Evolutionary conservation across 2,797 vertebrate species (phyloP), one percentile per base, ranked within the genome.

Genomic region (Mus spretus): DNA sequence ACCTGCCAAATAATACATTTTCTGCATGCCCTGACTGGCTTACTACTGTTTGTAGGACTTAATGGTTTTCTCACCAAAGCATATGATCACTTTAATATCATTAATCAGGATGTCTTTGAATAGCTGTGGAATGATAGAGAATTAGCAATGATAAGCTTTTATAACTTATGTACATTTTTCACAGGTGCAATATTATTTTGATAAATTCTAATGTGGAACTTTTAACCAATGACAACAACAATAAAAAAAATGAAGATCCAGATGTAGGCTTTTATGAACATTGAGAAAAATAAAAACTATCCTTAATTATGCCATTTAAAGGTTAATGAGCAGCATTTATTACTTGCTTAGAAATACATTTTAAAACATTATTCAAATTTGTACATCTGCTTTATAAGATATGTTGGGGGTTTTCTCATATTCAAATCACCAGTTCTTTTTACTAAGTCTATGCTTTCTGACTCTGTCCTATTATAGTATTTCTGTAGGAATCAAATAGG

Each of bases 261-360:
- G 89, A 96, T 96, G 96, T 95, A 70, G 19, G 31, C 70, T 97
- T 97, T 92, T 55, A 95, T 22, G 90, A 86, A 26, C 72, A 91
- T 19, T 91, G 74, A 50, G 53, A 72, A 87, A 93, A 90, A 89
- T 61, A 87, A 77, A 61, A 55, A 78, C 19, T 96, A 12, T 4
- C 15, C 20, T 96, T 95, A 93, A 94, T 9, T 75, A 86, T 89
- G 26, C 4, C 74, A 91, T 80, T 93, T 82, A 95, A 89, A 97
- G 13, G 6, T 75, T 97, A 95, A 61, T 96, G 67, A 96, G 37
- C 24, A 74, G 59, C 72, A 50, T 91, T 89, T 94, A 93, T 93
- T 85, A 79, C 34, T 81, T 55, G 7, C 80, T 97, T 95, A 93
- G 67, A 80, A 83, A 91, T 44, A 8, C 78, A 87, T 84, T 84